Evolutionary conservation across 92 coral and sea anemone genomes (phyloP).

Genomic region (Metridium senile): DNA sequence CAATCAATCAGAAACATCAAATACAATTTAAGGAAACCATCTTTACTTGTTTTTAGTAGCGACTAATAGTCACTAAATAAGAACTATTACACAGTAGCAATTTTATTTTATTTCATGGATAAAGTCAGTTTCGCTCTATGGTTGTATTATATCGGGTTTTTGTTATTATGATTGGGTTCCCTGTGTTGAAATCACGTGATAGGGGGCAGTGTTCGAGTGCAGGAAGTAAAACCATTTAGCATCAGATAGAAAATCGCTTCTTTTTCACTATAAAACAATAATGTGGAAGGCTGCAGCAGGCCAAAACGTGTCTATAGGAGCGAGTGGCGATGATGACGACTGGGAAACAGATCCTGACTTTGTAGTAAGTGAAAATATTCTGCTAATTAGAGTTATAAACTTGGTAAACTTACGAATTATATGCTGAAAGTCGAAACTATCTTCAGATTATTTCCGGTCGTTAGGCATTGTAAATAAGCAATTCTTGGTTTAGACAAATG

Average conservation of each 20-base stretch:
- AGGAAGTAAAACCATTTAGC: conserved; percentile 24
- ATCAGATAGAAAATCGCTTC: background rate
- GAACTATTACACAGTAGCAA: too few relatives aligned
- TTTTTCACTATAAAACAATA: background rate
- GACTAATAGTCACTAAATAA: too few relatives aligned
- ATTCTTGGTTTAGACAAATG: background rate
- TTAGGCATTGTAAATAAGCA: background rate
- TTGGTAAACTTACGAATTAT: background rate
- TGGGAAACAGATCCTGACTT: conserved; percentile 99
- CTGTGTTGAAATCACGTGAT: conserved; percentile 30
- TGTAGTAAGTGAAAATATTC: conserved; percentile 61
- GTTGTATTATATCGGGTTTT: too few relatives aligned
- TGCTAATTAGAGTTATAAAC: background rate
- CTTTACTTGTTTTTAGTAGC: too few relatives aligned
- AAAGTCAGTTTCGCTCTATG: too few relatives aligned
- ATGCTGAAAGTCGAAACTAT: background rate
- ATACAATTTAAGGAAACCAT: too few relatives aligned
- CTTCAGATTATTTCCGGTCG: background rate
- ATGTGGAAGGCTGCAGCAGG: conserved; percentile 82
- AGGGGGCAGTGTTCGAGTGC: conserved; percentile 40
- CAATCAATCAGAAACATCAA: too few relatives aligned
- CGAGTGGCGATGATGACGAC: conserved; percentile 81
- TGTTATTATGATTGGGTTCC: background rate
- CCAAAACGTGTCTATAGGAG: conserved; percentile 37
- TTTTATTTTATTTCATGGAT: too few relatives aligned